These are phyloP conservation scores for Empidonax traillii DNA, from an alignment of 2,113 vertebrate species.

Conservation along the genomic window DNA sequence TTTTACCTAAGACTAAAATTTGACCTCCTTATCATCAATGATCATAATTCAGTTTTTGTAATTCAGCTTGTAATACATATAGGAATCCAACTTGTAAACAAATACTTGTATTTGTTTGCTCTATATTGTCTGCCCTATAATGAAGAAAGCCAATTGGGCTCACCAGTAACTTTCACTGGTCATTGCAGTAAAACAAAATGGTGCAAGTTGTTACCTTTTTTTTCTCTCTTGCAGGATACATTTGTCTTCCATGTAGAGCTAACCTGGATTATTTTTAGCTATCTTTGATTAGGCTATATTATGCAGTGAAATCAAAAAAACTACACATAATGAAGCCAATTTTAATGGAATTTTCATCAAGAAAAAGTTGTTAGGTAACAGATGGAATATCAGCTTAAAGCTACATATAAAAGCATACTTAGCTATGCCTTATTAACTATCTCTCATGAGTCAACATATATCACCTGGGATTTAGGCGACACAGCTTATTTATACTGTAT, in stretches of 20 bases:
- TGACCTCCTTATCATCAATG: neutral
- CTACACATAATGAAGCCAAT: neutral
- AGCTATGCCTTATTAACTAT: neutral
- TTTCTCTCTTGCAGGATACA: neutral
- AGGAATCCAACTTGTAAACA: neutral
- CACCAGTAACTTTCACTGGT: neutral
- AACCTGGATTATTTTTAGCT: conserved; percentile 2
- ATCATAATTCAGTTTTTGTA: neutral
- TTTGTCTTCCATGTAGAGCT: neutral
- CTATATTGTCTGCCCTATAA: neutral
- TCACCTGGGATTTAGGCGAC: neutral
- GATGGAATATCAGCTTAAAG: neutral
- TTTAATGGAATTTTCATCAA: neutral
- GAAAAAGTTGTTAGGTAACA: neutral
- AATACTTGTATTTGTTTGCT: too few species aligned
- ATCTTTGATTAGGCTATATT: neutral
- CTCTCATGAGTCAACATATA: neutral
- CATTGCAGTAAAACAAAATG: neutral
- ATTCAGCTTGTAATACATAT: neutral
- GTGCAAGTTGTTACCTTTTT: neutral
- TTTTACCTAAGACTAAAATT: neutral
- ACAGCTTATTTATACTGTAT: accelerated
- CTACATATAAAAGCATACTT: neutral
- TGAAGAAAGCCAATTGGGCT: neutral
- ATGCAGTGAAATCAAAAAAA: neutral